Base-by-base conservation (phyloP, 2,888 invertebrate genomes). In the Malachius bipustulatus region DNA sequence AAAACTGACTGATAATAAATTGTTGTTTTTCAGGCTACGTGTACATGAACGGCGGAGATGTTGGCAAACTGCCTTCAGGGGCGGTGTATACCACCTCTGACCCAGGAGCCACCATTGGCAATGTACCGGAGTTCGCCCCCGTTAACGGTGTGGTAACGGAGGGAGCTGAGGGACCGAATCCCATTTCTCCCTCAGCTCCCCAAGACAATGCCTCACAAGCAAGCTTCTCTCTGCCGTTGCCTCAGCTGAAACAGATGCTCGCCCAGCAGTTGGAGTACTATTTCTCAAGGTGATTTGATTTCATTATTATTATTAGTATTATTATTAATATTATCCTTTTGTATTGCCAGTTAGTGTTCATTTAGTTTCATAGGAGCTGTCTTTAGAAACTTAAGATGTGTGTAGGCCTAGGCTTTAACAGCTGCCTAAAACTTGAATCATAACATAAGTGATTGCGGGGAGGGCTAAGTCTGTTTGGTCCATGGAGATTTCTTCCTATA, bases 181-280 rank as follows among this genome's bases (percentile, higher is more conserved):
- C 66, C 41, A 59, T 62, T 47, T 59, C 63, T 49, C 63, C 60
- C 49, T 51, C 57, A 54, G 63, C 63, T 54, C 63, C 67, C 49
- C 59, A 62, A 41, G 64, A 67, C 40, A 64, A 62, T 57, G 55
- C 59, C 43, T 63, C 66, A 41, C 58, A 62, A 40, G 59, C 66
- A 43, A 66, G 66, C 43, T 71, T 77, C 53, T 71, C 81, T 44
- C n/a, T 19, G 24, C n/a, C n/a, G n/a, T 65, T 81, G 57, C 79
- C 82, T 49, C 77, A 82, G 62, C 68, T 87, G 30, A 80, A 82
- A 63, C 75, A 75, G 54, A 71, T 80, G 73, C 72, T 89, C 53
- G 79, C 80, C 49, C 73, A 75, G 37, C 88, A 88, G 63, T 71
- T 89, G 53, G 87, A 89, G 65, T 87, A 85, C 61, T 89, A 88